These are phyloP conservation scores for Semaprochilodus insignis DNA, from an alignment of 2,797 vertebrate species.

Conservation along the genomic window DNA sequence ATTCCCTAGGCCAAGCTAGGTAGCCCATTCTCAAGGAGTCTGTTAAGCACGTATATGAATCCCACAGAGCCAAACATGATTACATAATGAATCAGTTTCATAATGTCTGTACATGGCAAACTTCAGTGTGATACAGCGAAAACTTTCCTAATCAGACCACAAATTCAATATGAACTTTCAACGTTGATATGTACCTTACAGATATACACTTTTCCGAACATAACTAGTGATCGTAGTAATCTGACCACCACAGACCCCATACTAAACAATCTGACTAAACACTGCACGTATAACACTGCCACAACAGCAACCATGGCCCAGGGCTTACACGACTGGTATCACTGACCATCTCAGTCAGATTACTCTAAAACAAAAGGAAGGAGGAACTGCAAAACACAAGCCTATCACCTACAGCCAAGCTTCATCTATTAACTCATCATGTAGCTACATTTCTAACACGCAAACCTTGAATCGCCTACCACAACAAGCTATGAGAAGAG, in stretches of 20 bases:
- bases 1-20: not conserved
- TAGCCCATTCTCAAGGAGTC: not conserved
- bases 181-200: not conserved
- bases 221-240: not conserved
- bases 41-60: not conserved
- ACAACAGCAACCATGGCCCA: constrained; percentile 2
- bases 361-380: not conserved
- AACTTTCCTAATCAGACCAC: not conserved
- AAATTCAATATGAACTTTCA: not conserved
- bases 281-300: not conserved
- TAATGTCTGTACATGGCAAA: not conserved
- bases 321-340: not conserved
- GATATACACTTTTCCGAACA: not conserved
- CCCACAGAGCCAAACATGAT: not conserved
- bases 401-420: too few species aligned
- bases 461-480: not conserved
- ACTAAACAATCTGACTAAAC: constrained; percentile 8
- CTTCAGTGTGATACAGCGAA: not conserved
- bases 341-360: not conserved
- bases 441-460: not conserved
- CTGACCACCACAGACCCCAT: not conserved
- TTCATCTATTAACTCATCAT: not conserved
- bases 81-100: constrained; percentile 11
- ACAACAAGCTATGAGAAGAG: not conserved
- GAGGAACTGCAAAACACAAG: not conserved